A percentile compares a stretch with the other conserved stretches of the same genome.
phyloP scores from a whole-genome alignment of 2,888 invertebrate genomes.

The Entomobrya proxima region DNA sequence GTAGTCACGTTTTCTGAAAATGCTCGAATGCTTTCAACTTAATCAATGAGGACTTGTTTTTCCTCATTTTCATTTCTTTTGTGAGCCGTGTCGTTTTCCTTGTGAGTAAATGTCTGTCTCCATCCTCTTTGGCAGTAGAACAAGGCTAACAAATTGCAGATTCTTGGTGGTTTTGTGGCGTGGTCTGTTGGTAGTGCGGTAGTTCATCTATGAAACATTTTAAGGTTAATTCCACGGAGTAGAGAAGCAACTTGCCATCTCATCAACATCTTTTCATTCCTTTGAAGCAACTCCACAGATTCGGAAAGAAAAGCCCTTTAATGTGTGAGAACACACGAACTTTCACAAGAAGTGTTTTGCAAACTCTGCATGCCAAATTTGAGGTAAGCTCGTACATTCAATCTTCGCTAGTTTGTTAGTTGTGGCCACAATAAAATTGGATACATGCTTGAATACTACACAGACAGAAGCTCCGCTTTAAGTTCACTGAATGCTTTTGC shows the following conservation, averaged over 20 bases:
- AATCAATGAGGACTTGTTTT: slow-evolving; percentile 35
- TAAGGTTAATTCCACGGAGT: too few species aligned
- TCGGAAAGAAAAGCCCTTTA: not conserved
- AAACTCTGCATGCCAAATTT: not conserved
- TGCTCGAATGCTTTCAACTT: slow-evolving; percentile 40
- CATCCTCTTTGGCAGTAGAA: not conserved
- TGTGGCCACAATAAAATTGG: not conserved
- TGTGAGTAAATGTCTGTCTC: not conserved
- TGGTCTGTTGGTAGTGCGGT: too few species aligned
- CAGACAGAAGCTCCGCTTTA: too few species aligned
- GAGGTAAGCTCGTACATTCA: not conserved
- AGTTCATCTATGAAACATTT: too few species aligned
- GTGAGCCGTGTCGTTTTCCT: slow-evolving; percentile 28
- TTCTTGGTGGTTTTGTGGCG: slow-evolving; percentile 7
- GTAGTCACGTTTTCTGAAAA: slow-evolving; percentile 19
- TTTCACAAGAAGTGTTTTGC: not conserved
- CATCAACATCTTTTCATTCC: slow-evolving; percentile 6
- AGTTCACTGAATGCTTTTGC: too few species aligned
- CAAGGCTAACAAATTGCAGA: not conserved
- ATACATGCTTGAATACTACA: not conserved
- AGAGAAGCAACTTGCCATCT: too few species aligned
- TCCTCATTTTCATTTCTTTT: slow-evolving; percentile 39
- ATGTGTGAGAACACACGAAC: not conserved
- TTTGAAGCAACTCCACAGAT: not conserved
- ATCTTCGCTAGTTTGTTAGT: not conserved